Evolutionary conservation across 2,888 invertebrate genomes (phyloP), one percentile per base, ranked within the genome.

Genomic region (Diogma glabrata): DNA sequence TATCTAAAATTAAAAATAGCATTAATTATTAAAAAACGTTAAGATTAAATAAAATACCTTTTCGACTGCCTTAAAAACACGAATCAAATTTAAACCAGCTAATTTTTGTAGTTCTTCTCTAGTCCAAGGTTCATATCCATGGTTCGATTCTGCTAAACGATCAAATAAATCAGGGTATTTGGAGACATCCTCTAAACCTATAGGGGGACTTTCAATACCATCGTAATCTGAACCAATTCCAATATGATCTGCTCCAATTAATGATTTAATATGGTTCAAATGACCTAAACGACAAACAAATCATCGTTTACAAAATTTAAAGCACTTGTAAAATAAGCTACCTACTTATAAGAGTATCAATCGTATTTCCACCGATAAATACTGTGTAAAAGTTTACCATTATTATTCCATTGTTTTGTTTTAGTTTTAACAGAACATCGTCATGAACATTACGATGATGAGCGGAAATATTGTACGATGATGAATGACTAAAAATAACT

Each of bases 351-450:
- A 84, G 82, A 58, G 81, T 78, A 1, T 76, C 70, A n/a, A 84
- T 70, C 0, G 78, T 79, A 53, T 67, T 67, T 58, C 72, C 72
- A 38, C 75, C 75, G 55, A 84, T 74, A 63, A 80, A 85, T 49
- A 68, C 69, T 1, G 75, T 75, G 64, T 77, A 83, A 64, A 86
- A 85, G 63, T 82, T 84, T 9, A 85, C 80, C 85, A 85, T 86
- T 3, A 85, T 79, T 23, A 86, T 71, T 3, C 85, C 85, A 22
- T 77, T 75, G 57, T 84, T 85, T 55, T 70, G 71, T 63, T 75
- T 76, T 55, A 77, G 63, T 58, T 61, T 61, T 16, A 63, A 54
- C 3, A 81, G 67, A 8, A 78, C 72, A 57, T 77, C 75, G 59
- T 81, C 78, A 43, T 71, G 75, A 10, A 79, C 79, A 60, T 81